Conservation (phyloP, 2,797 vertebrate genomes). For the Cuculus canorus region DNA sequence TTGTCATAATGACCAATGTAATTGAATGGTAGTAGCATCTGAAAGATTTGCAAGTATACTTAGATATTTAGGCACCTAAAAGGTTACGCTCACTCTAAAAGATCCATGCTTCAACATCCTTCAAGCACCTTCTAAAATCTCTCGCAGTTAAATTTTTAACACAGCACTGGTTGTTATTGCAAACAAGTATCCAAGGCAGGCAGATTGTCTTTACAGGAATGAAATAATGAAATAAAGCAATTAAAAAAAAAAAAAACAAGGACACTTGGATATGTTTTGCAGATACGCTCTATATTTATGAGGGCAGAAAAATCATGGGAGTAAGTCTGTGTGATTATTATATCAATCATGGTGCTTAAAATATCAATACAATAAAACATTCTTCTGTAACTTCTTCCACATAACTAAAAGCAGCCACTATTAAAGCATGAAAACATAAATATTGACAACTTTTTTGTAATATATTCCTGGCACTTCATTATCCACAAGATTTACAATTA, state of each 20-base stretch:
- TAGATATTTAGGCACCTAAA: background rate
- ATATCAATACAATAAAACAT: background rate
- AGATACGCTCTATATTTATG: background rate
- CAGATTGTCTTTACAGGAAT: background rate
- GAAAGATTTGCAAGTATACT: background rate
- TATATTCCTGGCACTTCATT: background rate
- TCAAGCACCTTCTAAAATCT: background rate
- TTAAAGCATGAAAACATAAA: background rate
- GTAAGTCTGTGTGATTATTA: background rate
- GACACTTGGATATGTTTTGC: background rate
- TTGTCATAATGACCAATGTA: background rate
- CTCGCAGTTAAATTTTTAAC: background rate
- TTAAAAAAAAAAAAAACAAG: background rate
- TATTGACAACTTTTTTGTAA: background rate
- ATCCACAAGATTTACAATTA: background rate
- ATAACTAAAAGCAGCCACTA: background rate
- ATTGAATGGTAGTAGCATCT: background rate
- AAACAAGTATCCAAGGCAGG: background rate
- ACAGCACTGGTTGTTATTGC: background rate
- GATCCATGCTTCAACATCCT: background rate
- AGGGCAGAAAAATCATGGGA: background rate
- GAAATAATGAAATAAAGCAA: background rate
- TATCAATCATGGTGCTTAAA: background rate
- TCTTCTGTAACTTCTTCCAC: background rate
- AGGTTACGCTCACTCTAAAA: background rate